Evolutionary conservation across 2,888 invertebrate genomes (phyloP).

Genomic region (Drosophila silvestris): DNA sequence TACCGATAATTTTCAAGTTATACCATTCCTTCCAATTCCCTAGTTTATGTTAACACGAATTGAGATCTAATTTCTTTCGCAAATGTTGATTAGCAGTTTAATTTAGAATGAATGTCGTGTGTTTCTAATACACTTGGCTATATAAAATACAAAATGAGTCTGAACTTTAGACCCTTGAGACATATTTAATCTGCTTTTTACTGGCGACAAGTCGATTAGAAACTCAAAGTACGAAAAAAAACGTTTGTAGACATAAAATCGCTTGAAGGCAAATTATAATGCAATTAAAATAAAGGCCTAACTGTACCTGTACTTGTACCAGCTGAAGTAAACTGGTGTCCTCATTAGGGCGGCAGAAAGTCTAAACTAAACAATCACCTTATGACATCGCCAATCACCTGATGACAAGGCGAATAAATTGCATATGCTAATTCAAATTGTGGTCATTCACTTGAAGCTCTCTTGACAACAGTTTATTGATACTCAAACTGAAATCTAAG

Average conservation of each 20-base stretch:
- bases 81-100: slow-evolving; percentile 51
- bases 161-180: slow-evolving; percentile 62
- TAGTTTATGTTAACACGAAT: neutral
- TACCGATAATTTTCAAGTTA: neutral
- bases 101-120: slow-evolving; percentile 46
- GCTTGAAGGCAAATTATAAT: neutral
- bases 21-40: too few relatives aligned
- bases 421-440: slow-evolving; percentile 61
- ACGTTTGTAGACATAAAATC: neutral
- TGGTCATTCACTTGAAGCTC: slow-evolving; percentile 51
- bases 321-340: slow-evolving; percentile 1
- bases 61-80: neutral
- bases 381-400: slow-evolving; percentile 36
- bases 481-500: slow-evolving; percentile 11
- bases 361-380: slow-evolving; percentile 43
- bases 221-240: slow-evolving; percentile 56
- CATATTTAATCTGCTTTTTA: slow-evolving; percentile 46
- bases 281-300: neutral
- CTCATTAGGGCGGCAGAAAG: slow-evolving; percentile 18
- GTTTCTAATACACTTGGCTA: slow-evolving; percentile 16
- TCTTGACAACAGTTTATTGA: slow-evolving; percentile 56
- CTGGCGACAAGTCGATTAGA: slow-evolving; percentile 47
- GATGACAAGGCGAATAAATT: slow-evolving; percentile 57
- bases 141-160: slow-evolving; percentile 7
- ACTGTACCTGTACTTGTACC: slow-evolving; percentile 19